Conservation (phyloP, 2,888 invertebrate species). For the Plagodis pulveraria region DNA sequence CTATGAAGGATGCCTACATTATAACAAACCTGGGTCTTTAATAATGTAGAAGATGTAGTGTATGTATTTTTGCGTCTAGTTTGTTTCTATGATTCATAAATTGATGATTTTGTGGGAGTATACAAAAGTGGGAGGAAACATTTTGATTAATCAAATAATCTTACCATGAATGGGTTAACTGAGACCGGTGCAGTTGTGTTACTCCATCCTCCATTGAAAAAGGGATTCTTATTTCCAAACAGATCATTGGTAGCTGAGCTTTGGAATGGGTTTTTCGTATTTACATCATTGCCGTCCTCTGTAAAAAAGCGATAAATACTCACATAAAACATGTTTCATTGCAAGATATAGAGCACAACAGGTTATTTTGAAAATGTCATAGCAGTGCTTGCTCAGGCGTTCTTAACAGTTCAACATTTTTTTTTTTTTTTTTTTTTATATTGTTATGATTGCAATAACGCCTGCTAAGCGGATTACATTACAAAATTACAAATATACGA, state of each 20-base stretch:
- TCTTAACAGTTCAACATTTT: too few relatives aligned
- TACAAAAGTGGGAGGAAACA: background rate
- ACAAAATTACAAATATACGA: too few relatives aligned
- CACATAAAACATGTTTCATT: background rate
- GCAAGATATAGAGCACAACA: background rate
- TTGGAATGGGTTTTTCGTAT: conserved; percentile 81
- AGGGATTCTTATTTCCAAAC: conserved; percentile 76
- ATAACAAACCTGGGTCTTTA: too few relatives aligned
- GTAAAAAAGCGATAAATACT: conserved; percentile 33
- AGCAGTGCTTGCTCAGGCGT: too few relatives aligned
- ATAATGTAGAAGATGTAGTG: too few relatives aligned
- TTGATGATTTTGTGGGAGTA: too few relatives aligned
- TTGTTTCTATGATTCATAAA: too few relatives aligned
- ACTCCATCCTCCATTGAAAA: conserved; percentile 77
- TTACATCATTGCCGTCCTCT: conserved; percentile 68
- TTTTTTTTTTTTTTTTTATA: too few relatives aligned
- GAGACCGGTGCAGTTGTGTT: conserved; percentile 57
- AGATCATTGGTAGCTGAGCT: conserved; percentile 70
- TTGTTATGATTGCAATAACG: too few relatives aligned
- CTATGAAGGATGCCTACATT: too few relatives aligned
- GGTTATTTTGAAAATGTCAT: background rate
- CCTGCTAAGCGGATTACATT: too few relatives aligned
- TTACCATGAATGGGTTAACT: conserved; percentile 78
- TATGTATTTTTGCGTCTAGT: too few relatives aligned
- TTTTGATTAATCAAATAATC: conserved; percentile 29